A percentile compares a stretch with the other conserved stretches of the same genome.
Conservation (phyloP, 2,113 vertebrate species). For the Thunnus thynnus region DNA sequence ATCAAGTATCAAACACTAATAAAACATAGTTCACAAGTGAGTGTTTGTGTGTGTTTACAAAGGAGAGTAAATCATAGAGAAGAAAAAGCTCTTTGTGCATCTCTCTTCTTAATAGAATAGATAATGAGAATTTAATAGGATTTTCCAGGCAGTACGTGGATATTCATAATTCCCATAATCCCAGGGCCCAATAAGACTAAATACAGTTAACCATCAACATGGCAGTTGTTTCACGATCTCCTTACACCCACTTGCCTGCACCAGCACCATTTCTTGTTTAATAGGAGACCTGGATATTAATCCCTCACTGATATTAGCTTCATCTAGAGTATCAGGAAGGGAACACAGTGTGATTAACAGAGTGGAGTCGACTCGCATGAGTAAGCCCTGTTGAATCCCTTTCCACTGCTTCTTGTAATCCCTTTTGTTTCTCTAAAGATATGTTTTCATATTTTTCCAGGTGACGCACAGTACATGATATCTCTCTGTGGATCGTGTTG, state of each 20-base stretch:
- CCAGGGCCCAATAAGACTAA: conserved; percentile 58
- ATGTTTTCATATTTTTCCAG: conserved; percentile 1
- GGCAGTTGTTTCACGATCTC: conserved; percentile 43
- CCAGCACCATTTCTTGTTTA: conserved; percentile 42
- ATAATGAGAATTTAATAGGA: conserved; percentile 60
- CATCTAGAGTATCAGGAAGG: conserved; percentile 42
- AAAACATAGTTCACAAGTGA: background rate
- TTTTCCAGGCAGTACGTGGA: conserved; percentile 50
- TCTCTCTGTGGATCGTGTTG: background rate
- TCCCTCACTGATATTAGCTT: conserved; percentile 60
- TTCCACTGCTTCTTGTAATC: conserved; percentile 1
- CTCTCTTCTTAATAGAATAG: conserved; percentile 51
- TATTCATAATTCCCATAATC: conserved; percentile 59
- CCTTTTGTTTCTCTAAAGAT: background rate
- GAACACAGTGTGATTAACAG: conserved; percentile 58
- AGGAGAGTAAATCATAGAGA: conserved; percentile 5
- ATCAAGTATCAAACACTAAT: background rate
- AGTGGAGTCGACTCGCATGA: conserved; percentile 9
- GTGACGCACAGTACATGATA: background rate
- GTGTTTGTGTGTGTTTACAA: background rate
- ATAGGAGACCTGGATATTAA: conserved; percentile 66
- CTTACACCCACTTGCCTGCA: conserved; percentile 45
- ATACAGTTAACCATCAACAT: conserved; percentile 59
- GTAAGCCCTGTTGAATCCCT: background rate
- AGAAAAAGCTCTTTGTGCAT: conserved; percentile 41